These are phyloP conservation scores for Carettochelys insculpta DNA, from an alignment of 2,113 vertebrate genomes.

Conservation along the genomic window DNA sequence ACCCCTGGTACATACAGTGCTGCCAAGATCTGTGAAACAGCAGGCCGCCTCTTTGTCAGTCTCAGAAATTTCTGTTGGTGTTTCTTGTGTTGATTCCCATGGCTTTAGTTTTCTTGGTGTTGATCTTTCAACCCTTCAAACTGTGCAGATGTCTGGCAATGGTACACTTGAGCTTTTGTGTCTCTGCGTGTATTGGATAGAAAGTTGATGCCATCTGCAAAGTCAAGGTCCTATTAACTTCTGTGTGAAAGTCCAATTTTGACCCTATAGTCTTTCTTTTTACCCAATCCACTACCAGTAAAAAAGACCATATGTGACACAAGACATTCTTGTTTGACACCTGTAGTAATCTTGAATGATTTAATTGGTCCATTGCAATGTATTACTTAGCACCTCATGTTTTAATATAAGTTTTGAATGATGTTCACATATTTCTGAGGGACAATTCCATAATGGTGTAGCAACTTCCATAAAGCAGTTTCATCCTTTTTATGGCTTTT, in stretches of 20 bases:
- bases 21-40: background rate
- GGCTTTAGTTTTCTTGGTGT: background rate
- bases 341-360: background rate
- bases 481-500: background rate
- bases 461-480: background rate
- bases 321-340: background rate
- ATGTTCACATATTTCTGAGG: background rate
- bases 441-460: background rate
- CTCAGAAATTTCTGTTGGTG: background rate
- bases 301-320: background rate
- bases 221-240: background rate
- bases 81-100: background rate
- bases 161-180: background rate
- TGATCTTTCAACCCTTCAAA: background rate
- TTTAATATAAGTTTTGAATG: background rate
- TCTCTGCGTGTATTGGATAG: background rate
- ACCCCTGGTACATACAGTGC: background rate
- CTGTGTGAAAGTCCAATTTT: background rate
- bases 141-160: background rate
- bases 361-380: background rate
- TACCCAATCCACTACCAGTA: background rate
- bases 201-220: background rate
- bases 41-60: background rate
- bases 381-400: background rate
- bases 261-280: background rate